Conservation (phyloP, 2,113 vertebrate genomes). For the Anolis carolinensis region DNA sequence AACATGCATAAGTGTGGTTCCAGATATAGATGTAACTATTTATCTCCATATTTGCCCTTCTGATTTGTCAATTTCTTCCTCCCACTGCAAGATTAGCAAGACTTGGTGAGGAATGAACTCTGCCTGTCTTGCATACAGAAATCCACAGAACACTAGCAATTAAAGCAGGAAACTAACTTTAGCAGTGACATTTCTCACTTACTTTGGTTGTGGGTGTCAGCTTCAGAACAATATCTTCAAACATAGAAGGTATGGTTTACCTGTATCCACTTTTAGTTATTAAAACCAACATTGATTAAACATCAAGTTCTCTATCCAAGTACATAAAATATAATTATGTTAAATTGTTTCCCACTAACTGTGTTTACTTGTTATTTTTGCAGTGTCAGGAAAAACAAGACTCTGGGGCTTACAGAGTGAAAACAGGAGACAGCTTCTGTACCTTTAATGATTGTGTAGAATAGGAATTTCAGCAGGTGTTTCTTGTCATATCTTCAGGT, state of each 20-base stretch:
- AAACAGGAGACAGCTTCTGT: too few species aligned
- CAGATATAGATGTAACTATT: conserved; percentile 38
- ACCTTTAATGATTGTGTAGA: too few species aligned
- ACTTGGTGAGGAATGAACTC: conserved; percentile 30
- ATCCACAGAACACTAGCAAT: conserved; percentile 26
- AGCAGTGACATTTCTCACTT: background rate
- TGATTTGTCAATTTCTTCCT: conserved; percentile 30
- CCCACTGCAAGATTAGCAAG: conserved; percentile 17
- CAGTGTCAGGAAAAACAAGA: background rate
- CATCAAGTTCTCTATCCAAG: background rate
- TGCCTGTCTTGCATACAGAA: background rate
- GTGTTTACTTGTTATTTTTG: background rate
- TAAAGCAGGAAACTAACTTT: background rate
- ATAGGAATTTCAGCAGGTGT: too few species aligned
- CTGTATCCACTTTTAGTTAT: background rate
- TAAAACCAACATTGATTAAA: background rate
- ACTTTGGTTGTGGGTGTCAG: background rate
- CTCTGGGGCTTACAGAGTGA: background rate
- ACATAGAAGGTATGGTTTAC: conserved; percentile 10
- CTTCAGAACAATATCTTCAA: conserved; percentile 7
- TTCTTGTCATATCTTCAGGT: background rate
- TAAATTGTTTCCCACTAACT: background rate
- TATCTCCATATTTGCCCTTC: conserved; percentile 33
- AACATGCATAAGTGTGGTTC: background rate
- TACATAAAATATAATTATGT: background rate